These are phyloP conservation scores for Poeciliopsis infans DNA, from an alignment of 2,797 vertebrate genomes.

Conservation along the genomic window DNA sequence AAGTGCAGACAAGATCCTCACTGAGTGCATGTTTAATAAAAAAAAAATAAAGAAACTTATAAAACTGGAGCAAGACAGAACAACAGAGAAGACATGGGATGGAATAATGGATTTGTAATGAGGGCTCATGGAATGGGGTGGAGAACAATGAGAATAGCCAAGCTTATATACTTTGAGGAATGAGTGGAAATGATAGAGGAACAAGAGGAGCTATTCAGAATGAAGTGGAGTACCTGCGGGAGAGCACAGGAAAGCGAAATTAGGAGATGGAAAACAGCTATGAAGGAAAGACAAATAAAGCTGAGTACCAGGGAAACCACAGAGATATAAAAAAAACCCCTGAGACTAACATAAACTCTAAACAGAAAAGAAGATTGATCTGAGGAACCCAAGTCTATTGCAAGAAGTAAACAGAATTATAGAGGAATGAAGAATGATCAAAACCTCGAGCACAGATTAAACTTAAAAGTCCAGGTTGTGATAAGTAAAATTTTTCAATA, in stretches of 20 bases:
- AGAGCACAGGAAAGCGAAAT: background rate
- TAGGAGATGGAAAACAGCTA: background rate
- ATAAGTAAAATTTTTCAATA: no score
- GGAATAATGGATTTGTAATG: background rate
- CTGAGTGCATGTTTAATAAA: background rate
- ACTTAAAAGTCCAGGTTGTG: no score
- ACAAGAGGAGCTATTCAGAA: background rate
- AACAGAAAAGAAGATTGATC: no score
- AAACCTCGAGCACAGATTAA: no score
- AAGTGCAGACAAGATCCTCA: background rate
- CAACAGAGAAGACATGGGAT: background rate
- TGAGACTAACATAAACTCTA: no score
- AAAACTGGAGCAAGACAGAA: background rate
- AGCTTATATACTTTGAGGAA: background rate
- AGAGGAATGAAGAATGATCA: no score
- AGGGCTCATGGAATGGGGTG: background rate
- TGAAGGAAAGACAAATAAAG: background rate
- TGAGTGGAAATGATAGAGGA: background rate
- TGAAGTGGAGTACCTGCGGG: background rate
- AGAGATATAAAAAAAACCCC: no score
- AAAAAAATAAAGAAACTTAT: background rate
- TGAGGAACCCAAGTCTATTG: no score
- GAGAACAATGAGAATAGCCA: background rate
- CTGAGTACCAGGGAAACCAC: no score
- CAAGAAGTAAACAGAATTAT: no score